phyloP scores from a whole-genome alignment of 2,113 vertebrate species.

The Neoarius graeffei region DNA sequence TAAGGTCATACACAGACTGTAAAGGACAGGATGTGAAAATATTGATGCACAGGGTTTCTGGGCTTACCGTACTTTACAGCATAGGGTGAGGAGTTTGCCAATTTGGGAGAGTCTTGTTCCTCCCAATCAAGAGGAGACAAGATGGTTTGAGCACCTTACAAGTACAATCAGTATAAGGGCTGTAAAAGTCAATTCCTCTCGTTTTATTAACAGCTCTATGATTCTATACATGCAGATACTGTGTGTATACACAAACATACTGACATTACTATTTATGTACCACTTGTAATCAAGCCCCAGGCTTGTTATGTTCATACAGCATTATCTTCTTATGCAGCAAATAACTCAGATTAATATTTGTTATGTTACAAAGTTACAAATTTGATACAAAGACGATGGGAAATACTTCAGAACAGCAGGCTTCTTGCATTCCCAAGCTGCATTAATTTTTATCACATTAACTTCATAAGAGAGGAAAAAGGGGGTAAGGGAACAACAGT shows the following conservation, averaged over 20 bases:
- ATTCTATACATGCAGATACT: neutral
- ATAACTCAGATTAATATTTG: too few relatives aligned
- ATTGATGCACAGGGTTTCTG: neutral
- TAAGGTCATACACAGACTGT: neutral
- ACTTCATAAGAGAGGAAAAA: too few relatives aligned
- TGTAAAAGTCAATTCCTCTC: neutral
- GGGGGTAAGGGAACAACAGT: too few relatives aligned
- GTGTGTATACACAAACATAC: neutral
- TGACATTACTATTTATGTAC: neutral
- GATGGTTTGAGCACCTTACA: neutral
- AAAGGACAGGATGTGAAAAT: neutral
- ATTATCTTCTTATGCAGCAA: too few relatives aligned
- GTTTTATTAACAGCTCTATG: neutral
- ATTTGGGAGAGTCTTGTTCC: neutral
- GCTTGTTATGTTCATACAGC: too few relatives aligned
- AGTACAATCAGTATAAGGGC: neutral
- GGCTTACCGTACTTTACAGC: neutral
- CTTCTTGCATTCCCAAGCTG: too few relatives aligned
- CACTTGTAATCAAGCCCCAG: neutral
- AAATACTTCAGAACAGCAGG: too few relatives aligned
- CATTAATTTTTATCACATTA: too few relatives aligned
- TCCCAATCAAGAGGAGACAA: neutral
- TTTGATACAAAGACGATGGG: too few relatives aligned
- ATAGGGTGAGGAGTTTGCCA: neutral
- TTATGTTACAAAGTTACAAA: too few relatives aligned